Base-by-base conservation (phyloP, 1,140 invertebrate species). In the Pararge aegeria region DNA sequence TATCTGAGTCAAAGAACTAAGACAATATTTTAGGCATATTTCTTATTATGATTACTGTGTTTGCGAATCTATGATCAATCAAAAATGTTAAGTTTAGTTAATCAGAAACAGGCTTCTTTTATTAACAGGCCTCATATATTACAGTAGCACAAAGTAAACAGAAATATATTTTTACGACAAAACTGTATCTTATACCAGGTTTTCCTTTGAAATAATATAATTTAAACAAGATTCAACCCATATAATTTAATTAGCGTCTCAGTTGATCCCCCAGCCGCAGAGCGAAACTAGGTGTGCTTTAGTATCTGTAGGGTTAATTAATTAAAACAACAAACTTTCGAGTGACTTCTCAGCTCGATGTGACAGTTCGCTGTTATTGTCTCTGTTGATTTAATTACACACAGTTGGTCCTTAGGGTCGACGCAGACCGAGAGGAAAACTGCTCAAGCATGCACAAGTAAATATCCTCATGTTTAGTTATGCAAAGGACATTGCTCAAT, bases 271-370 rank as follows among this genome's bases (percentile, higher is more conserved):
- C 61, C 62, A 68, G 56, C 70, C 73, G 30, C 66, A 51, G 34
- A 55, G 61, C 50, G 58, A 70, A 49, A 60, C 67, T 56, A 64
- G 66, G 61, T 66, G 64, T 64, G 62, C 65, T 61, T 53, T 62
- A 62, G 57, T 69, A 60, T 72, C 71, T 70, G 71, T 63, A 58
- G 55, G 59, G 55, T 70, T 76, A 79, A 81, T 77, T 83, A 83
- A 80, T 80, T 83, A 80, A 83, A 80, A 75, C 69, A 74, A 72
- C 72, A 71, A 80, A 80, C 70, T 83, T 83, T 71, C 64, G 57
- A 77, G 72, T 66, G 67, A 62, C 67, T 77, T 70, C 68, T 76
- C 66, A 4, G 27, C 27, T 27, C 27, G 10, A 9, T 54, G 66
- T 74, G 71, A 69, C 68, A 61, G 40, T 42, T 55, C 29, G 50